Evolutionary conservation across 2,797 vertebrate species (phyloP), one percentile per base, ranked within the genome.

Genomic region (Ctenopoma kingsleyae): DNA sequence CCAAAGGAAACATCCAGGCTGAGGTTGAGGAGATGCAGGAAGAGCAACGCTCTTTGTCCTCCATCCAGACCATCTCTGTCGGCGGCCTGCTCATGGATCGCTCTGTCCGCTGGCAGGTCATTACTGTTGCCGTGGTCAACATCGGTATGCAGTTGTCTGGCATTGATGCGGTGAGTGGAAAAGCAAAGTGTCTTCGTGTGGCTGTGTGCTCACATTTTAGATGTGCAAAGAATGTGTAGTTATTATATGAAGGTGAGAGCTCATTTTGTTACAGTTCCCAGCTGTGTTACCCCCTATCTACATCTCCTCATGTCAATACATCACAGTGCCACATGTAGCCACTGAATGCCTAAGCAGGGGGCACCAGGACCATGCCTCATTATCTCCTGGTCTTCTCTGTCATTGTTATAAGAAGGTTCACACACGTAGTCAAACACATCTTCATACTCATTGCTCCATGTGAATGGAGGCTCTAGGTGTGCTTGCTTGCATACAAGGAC

Each of bases 71-170:
- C 0, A 43, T 94, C 6, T 95, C 96, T 0, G 93, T 97, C 0
- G 38, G 85, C 38, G 83, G 90, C 52, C 91, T 98, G 66, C 83
- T 98, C 60, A 71, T 0, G 49, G 96, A 97, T 76, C 81, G 54
- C 62, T 85, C 87, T 0, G 92, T 97, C 9, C 93, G 91, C 82
- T 97, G 96, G 96, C 96, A 98, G 80, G 90, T 94, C 71, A 75
- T 96, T 72, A 96, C 96, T 0, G 93, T 97, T 27, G 71, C 73
- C 1, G 95, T 97, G 84, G 81, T 96, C 89, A 97, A 96, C 62
- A 91, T 96, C 0, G 95, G 96, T 76, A 96, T 97, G 96, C 97
- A 98, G 91, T 94, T 98, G 66, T 98, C 96, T 0, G 96, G 96
- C 59, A 97, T 97, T 0, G 96, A 97, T 13, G 96, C 96, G 0